Percentiles rank a stretch among this genome's conserved stretches.
Evolutionary conservation across 2,113 vertebrate genomes (phyloP).

Genomic region (Paraplagusia blochii): DNA sequence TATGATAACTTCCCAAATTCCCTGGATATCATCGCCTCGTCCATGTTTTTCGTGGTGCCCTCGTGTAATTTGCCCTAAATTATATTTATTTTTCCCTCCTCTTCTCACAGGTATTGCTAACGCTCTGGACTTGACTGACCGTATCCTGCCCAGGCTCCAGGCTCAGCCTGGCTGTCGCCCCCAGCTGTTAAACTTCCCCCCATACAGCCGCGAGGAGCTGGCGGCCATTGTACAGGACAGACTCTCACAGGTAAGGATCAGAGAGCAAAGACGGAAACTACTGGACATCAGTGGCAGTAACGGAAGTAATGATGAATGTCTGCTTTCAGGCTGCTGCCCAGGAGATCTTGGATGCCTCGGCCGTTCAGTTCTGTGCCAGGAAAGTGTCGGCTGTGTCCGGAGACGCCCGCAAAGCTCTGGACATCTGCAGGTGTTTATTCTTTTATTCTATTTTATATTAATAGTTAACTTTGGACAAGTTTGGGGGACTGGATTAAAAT

Average conservation of each 20-base stretch:
- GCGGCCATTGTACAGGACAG: conserved; percentile 84
- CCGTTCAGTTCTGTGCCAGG: conserved; percentile 93
- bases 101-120: conserved; percentile 85
- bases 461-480: no score
- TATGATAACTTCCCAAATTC: no score
- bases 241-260: conserved; percentile 76
- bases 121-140: conserved; percentile 89
- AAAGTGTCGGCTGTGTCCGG: conserved; percentile 93
- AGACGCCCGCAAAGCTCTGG: conserved; percentile 90
- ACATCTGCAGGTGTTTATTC: conserved; percentile 95
- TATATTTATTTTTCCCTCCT: background rate
- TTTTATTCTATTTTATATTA: no score
- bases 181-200: conserved; percentile 84
- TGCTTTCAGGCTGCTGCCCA: conserved; percentile 75
- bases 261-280: background rate
- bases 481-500: no score
- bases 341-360: conserved; percentile 79
- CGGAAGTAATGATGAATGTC: background rate
- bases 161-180: conserved; percentile 77
- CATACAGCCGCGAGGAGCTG: conserved; percentile 88
- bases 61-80: no score
- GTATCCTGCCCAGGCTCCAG: conserved; percentile 86
- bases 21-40: no score
- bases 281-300: background rate
- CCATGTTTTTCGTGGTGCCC: no score